These are phyloP conservation scores for Dromaius novaehollandiae DNA, from an alignment of 2,113 vertebrate species.

Conservation along the genomic window DNA sequence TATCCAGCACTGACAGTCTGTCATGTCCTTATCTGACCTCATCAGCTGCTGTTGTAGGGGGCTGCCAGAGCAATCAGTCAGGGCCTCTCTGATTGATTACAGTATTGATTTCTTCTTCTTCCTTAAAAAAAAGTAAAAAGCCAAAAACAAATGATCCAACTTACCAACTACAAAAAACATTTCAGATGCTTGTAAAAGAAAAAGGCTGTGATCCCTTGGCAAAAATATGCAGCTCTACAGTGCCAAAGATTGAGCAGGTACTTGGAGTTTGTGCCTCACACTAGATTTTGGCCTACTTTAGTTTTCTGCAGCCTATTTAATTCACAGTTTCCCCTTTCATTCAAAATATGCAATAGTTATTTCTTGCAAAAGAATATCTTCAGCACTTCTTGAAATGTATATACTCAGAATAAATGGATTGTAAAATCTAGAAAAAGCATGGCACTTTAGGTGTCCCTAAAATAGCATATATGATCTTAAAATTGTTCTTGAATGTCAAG, in stretches of 20 bases:
- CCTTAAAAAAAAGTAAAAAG: not conserved
- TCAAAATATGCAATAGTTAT: not conserved
- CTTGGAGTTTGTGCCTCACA: not conserved
- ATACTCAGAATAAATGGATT: not conserved
- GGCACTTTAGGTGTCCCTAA: not conserved
- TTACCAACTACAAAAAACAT: not conserved
- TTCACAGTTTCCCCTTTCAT: not conserved
- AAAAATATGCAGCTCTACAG: not conserved
- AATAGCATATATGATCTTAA: not conserved
- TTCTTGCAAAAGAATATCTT: not conserved
- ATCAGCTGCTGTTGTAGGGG: slow-evolving; percentile 4
- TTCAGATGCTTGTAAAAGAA: not conserved
- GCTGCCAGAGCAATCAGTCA: slow-evolving; percentile 53
- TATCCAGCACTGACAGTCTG: slow-evolving; percentile 34
- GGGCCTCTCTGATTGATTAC: slow-evolving; percentile 60
- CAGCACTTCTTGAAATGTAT: not conserved
- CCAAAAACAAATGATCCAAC: not conserved
- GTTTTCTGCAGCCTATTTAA: not conserved
- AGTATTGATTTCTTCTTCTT: slow-evolving; percentile 58
- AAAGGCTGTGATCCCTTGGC: not conserved
- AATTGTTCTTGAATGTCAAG: not conserved
- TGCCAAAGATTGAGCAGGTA: not conserved
- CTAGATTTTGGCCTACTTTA: not conserved
- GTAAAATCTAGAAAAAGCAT: not conserved
- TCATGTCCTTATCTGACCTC: slow-evolving; percentile 63